Base-by-base conservation (phyloP, 1,140 invertebrate genomes). In the Kradibia gibbosae region DNA sequence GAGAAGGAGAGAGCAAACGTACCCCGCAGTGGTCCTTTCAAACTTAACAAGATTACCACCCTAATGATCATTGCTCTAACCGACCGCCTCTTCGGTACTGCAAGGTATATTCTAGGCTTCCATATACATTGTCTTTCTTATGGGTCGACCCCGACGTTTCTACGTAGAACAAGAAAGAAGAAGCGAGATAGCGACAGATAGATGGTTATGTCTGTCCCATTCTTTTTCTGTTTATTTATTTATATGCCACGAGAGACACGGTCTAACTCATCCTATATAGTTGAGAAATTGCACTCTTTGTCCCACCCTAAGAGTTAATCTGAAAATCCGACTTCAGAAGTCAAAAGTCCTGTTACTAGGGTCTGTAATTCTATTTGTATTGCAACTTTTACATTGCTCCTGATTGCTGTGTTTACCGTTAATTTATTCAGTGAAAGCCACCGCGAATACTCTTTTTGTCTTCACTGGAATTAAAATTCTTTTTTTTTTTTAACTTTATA, bases 1-100 rank as follows among this genome's bases (percentile, higher is more conserved):
- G 45, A 73, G 71, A 73, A 48, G 48, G 67, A 71, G 67, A 71
- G 31, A 10, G 70, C 25, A 22, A 73, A n/a, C 20, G 17, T 42
- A 65, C 77, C 77, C 48, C 48, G 76, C 48, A 36, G 62, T 11
- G 65, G 62, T n/a, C 39, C 48, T 55, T 71, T 71, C 34, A 71
- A 5, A 55, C 48, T 45, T 55, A 78, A 71, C 50, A 78, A 78
- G 76, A 71, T 78, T 53, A 78, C 60, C 65, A 53, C 50, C 65
- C 77, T 78, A 78, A 78, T 78, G 77, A 78, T 78, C 65, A 78
- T 78, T 78, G 77, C 50, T 39, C 65, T 78, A 67, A 78, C 75
- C 74, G 55, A 77, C 55, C 76, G 60, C 60, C 62, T 42, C 60
- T 67, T 39, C 57, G 57, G 25, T 25, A 25, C 42, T 55, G 42